Conservation (phyloP, 23 tunicate species). For the Ascidia mentula region DNA sequence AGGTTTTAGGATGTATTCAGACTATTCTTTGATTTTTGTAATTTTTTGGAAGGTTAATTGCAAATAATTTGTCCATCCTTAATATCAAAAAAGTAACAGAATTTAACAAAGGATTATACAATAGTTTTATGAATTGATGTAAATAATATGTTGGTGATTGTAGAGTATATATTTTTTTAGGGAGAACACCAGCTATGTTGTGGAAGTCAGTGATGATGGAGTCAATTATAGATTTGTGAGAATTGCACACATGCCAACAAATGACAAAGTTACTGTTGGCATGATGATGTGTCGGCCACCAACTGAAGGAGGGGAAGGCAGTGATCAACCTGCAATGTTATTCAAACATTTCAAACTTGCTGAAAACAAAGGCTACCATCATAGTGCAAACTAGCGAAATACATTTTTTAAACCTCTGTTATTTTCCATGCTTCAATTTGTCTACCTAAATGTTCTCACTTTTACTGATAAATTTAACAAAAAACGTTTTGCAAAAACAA, state of each 20-base stretch:
- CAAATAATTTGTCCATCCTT: not conserved
- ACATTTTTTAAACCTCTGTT: not conserved
- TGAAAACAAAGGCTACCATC: conserved; percentile 74
- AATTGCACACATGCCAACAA: conserved; percentile 72
- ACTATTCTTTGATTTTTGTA: not conserved
- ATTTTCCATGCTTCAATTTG: too few species aligned
- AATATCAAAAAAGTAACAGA: not conserved
- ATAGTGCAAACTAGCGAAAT: conserved; percentile 12
- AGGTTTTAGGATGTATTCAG: not conserved
- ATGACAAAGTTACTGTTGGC: conserved; percentile 61
- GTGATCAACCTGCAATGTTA: conserved; percentile 10
- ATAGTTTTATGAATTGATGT: not conserved
- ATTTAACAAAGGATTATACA: not conserved
- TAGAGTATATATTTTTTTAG: conserved; percentile 24
- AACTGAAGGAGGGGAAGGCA: conserved; percentile 27
- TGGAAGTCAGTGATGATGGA: conserved; percentile 81
- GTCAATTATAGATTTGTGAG: conserved; percentile 70
- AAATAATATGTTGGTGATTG: conserved; percentile 6
- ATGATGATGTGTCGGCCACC: conserved; percentile 79
- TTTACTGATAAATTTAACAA: too few species aligned
- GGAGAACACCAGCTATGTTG: conserved; percentile 60
- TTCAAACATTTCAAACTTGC: conserved; percentile 52
- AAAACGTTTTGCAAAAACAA: too few species aligned
- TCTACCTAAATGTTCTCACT: too few species aligned
- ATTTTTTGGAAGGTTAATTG: not conserved